phyloP scores from a whole-genome alignment of 2,888 invertebrate genomes.

The Acholoe squamosa region DNA sequence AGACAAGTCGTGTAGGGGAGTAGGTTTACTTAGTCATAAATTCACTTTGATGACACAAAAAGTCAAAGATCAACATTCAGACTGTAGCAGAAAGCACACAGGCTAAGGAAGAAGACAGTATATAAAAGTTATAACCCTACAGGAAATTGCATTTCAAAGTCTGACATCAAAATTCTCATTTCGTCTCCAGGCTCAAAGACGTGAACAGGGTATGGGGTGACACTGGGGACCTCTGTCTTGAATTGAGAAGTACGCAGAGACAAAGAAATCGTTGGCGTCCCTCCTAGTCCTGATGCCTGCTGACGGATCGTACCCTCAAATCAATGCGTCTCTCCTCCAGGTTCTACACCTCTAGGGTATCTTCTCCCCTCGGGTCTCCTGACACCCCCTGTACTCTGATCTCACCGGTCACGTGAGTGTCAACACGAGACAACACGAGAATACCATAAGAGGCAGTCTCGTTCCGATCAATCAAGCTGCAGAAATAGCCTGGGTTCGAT shows the following conservation, averaged over 20 bases:
- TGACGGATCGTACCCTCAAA: not conserved
- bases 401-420: slow-evolving; percentile 26
- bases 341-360: not conserved
- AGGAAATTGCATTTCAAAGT: slow-evolving; percentile 2
- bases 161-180: slow-evolving; percentile 1
- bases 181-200: not conserved
- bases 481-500: not conserved
- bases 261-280: slow-evolving; percentile 3
- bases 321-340: not conserved
- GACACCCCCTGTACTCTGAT: not conserved
- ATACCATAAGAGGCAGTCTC: slow-evolving; percentile 41
- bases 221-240: slow-evolving; percentile 13
- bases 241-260: slow-evolving; percentile 5
- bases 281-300: not conserved
- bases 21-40: no score
- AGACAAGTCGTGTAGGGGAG: no score
- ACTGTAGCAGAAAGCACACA: not conserved
- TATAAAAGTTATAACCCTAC: not conserved
- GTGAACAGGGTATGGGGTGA: not conserved
- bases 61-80: no score
- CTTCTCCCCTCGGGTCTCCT: not conserved
- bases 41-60: no score
- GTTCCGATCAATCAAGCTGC: slow-evolving; percentile 35
- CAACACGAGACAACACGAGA: slow-evolving; percentile 50
- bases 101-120: not conserved